Evolutionary conservation across 2,113 vertebrate genomes (phyloP).

Genomic region (Cinclus mexicanus): DNA sequence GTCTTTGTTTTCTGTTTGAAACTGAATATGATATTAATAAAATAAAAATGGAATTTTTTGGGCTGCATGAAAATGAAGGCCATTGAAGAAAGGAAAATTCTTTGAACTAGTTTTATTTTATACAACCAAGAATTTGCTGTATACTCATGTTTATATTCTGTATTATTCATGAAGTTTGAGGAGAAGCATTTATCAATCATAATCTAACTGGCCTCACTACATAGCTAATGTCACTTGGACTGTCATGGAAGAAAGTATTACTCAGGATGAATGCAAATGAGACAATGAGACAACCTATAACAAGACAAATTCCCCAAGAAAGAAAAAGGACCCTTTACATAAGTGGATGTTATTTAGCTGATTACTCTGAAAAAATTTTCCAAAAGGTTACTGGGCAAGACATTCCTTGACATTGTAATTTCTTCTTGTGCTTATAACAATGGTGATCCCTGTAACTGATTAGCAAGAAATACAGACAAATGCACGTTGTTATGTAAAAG

Average conservation of each 20-base stretch:
- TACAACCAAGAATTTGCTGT: neutral
- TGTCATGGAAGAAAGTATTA: neutral
- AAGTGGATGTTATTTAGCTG: neutral
- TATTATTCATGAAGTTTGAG: neutral
- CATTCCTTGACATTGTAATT: neutral
- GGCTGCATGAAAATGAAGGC: neutral
- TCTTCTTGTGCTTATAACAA: neutral
- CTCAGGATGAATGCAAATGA: neutral
- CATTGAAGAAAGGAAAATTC: neutral
- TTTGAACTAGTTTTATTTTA: neutral
- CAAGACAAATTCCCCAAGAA: neutral
- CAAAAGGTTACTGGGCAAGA: neutral
- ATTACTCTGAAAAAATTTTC: neutral
- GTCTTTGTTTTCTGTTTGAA: slow-evolving; percentile 8
- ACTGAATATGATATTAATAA: neutral
- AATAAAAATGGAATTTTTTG: neutral
- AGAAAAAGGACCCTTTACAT: neutral
- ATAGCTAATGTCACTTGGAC: neutral
- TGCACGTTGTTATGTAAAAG: slow-evolving; percentile 10
- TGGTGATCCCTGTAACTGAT: neutral
- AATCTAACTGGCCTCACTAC: neutral
- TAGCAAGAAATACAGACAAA: slow-evolving; percentile 6
- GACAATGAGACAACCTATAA: neutral
- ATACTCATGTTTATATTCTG: neutral
- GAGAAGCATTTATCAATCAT: neutral